Conservation (phyloP, 2,797 vertebrate species). For the Myotis planiceps region DNA sequence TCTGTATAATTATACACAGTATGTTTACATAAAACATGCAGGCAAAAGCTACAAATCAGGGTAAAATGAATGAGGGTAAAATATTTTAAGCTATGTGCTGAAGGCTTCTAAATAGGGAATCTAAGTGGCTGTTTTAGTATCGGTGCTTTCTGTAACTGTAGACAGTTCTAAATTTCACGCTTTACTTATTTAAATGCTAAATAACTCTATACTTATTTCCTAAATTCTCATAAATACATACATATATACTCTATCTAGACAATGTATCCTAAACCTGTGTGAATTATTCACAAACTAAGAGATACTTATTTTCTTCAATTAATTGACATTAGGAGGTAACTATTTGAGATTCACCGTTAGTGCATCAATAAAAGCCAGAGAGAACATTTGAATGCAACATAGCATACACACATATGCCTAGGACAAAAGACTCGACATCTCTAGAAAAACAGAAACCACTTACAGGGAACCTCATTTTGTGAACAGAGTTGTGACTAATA, state of each 20-base stretch:
- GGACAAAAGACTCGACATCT: conserved; percentile 49
- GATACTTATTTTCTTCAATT: conserved; percentile 73
- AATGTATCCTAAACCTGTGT: conserved; percentile 57
- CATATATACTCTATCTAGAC: not conserved
- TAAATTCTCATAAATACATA: conserved; percentile 38
- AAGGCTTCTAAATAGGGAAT: conserved; percentile 74
- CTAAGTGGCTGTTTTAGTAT: conserved; percentile 73
- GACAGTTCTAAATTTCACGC: conserved; percentile 61
- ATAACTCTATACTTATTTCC: conserved; percentile 69
- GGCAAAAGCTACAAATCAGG: conserved; percentile 83
- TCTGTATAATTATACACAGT: conserved; percentile 83
- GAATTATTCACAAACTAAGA: conserved; percentile 51
- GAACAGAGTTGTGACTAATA: conserved; percentile 48
- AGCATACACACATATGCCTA: conserved; percentile 21
- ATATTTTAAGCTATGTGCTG: conserved; percentile 70
- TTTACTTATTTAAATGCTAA: conserved; percentile 72
- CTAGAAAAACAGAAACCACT: conserved; percentile 56
- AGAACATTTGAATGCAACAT: not conserved
- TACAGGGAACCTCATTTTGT: conserved; percentile 42
- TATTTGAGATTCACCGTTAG: conserved; percentile 57
- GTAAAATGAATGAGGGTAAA: conserved; percentile 66
- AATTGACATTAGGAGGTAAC: conserved; percentile 72
- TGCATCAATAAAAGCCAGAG: conserved; percentile 65
- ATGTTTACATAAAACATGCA: conserved; percentile 84
- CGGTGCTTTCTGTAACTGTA: conserved; percentile 45